Evolutionary conservation across 2,113 vertebrate genomes (phyloP), one percentile per base, ranked within the genome.

Genomic region (Etia nguti): DNA sequence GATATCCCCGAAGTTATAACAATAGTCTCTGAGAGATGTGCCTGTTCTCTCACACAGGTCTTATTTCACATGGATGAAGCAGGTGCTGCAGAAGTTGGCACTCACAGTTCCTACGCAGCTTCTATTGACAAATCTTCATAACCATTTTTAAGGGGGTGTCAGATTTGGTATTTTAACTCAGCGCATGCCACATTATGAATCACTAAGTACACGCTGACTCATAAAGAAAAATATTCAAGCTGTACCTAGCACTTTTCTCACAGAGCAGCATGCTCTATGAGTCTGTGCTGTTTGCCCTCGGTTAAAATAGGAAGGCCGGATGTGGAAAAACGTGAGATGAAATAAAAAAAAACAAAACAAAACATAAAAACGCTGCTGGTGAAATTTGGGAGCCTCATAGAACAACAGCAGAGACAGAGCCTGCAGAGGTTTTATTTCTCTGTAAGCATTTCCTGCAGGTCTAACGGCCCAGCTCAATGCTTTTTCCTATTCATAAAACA

Each of bases 121-220:
- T 57, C 26, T 34, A 3, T 22, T 65, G 36, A 48, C 80, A 79
- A 11, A 18, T 73, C 13, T 10, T 79, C 73, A 52, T n/a, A 52
- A 5, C 22, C 7, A 77, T n/a, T 77, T 13, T 31, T 50, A 46
- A 2, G 15, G 22, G 4, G 54, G 26, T 50, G 70, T 77, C 52
- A 56, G 52, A 50, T 50, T 77, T n/a, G 70, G 46, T 77, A 52
- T 77, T 77, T 77, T 77, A 77, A 34, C 46, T 77, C 73, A 9
- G 46, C 16, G 6, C 46, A 77, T 34, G 18, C 73, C 46, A 77
- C 46, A 77, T 52, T 77, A 77, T 77, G 73, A 77, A 26, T 52
- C 73, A 77, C 46, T 77, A 77, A 77, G 52, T 34, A 77, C 73
- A 59, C 11, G 6, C 18, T 60, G 56, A 80, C 54, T 77, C 73